Base-by-base conservation (phyloP, 2,888 invertebrate species). In the Serrognathus titanus region DNA sequence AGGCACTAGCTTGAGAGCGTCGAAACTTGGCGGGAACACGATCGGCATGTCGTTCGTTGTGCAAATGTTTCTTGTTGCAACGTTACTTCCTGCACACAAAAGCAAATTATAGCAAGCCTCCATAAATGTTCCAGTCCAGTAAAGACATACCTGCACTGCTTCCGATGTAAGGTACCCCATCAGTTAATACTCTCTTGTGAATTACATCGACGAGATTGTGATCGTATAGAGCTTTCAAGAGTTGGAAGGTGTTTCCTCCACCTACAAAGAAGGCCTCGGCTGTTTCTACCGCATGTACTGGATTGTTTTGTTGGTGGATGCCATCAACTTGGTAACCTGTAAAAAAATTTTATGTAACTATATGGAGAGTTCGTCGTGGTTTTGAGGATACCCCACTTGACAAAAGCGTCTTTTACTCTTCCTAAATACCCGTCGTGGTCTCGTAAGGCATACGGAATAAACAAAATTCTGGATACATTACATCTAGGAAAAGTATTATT, bases 21-120 rank as follows among this genome's bases (percentile, higher is more conserved):
- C 79, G 76, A 92, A 89, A 49, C 81, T 81, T 24, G 89, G 89
- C 40, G 91, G 91, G 73, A 83, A 85, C n/a, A 83, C 83, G 55
- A 93, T 89, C 3, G 92, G 93, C 92, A 93, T 92, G 72, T 93
- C 92, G 79, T 93, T 93, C 47, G 92, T 92, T 3, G 92, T 92
- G 67, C 87, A 82, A 66, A 93, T 92, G 63, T 86, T 88, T 63
- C 80, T 79, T 1, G 92, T 91, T 8, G 91, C 88, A 10, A 92
- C 88, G 80, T 92, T 93, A 10, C 90, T 89, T 45, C 74, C 74
- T 74, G 20, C 39, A 12, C 40, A 40, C 13, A 11, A 40, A 40
- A 40, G 10, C 1, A 12, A 12, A 40, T 9, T 3, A 9, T 6
- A 8, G n/a, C 5, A 12, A 13, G 1, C 20, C 1, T n/a, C 46